A percentile compares a stretch with the other conserved stretches of the same genome.
Conservation (phyloP, 2,888 invertebrate species). For the Syritta pipiens region DNA sequence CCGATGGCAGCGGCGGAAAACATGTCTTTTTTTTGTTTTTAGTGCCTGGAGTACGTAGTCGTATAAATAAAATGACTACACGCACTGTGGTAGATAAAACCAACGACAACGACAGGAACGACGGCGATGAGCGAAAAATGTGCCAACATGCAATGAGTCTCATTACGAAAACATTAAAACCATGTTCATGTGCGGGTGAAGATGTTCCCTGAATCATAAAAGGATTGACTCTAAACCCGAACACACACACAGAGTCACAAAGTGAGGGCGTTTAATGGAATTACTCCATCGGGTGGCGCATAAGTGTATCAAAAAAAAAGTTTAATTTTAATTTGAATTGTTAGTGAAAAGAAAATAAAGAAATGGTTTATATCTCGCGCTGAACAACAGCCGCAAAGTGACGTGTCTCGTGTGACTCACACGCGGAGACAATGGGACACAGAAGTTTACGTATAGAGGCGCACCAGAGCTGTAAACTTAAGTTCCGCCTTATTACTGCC, state of each 20-base stretch:
- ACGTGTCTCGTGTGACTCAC: no score
- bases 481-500: no score
- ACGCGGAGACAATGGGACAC: no score
- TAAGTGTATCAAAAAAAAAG: constrained; percentile 48
- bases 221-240: constrained; percentile 14
- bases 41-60: constrained; percentile 17
- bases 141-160: constrained; percentile 58
- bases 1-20: constrained; percentile 26
- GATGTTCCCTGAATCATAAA: constrained; percentile 40
- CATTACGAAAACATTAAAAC: constrained; percentile 58
- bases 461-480: no score
- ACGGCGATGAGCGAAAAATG: constrained; percentile 48
- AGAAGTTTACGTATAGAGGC: no score
- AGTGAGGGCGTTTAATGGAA: constrained; percentile 45
- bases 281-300: constrained; percentile 41
- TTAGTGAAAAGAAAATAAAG: no score
- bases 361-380: no score
- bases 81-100: constrained; percentile 40
- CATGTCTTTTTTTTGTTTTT: constrained; percentile 14
- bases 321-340: constrained; percentile 41
- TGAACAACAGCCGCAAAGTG: no score
- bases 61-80: constrained; percentile 49
- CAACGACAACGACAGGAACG: constrained; percentile 5
- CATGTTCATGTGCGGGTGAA: constrained; percentile 26
- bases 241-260: neutral